phyloP scores from a whole-genome alignment of 2,797 vertebrate species.

The Centroberyx gerrardi region DNA sequence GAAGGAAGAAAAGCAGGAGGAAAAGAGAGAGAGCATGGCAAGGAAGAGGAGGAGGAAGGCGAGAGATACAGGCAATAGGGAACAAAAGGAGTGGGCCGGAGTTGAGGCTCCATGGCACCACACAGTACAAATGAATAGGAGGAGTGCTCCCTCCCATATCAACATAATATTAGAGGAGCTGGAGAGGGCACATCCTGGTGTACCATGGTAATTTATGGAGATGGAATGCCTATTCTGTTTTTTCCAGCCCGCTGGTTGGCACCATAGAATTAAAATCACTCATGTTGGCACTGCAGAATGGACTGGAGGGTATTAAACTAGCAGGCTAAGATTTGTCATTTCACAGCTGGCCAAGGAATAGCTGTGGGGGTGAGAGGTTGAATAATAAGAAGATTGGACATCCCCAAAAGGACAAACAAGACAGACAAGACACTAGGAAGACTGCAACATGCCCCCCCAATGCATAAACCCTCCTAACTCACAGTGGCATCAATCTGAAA shows the following conservation, averaged over 20 bases:
- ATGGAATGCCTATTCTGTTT: slow-evolving; percentile 42
- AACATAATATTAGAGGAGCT: slow-evolving; percentile 30
- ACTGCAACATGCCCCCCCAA: slow-evolving; percentile 21
- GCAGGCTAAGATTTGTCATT: slow-evolving; percentile 52
- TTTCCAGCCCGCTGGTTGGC: slow-evolving; percentile 49
- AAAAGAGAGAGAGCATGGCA: slow-evolving; percentile 33
- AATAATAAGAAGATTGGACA: slow-evolving; percentile 38
- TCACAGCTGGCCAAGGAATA: slow-evolving; percentile 42
- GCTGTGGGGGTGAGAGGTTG: slow-evolving; percentile 21
- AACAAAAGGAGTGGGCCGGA: slow-evolving; percentile 30
- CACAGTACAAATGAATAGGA: slow-evolving; percentile 24
- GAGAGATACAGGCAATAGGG: neutral
- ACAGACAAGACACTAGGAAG: slow-evolving; percentile 11
- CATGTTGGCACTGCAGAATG: slow-evolving; percentile 33
- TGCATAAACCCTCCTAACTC: slow-evolving; percentile 34
- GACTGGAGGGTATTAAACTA: slow-evolving; percentile 29
- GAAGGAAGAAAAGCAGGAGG: slow-evolving; percentile 37
- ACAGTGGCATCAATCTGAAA: slow-evolving; percentile 29
- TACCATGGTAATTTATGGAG: slow-evolving; percentile 61
- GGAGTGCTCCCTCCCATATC: slow-evolving; percentile 13
- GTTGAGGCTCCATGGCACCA: slow-evolving; percentile 27
- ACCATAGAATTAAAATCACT: slow-evolving; percentile 49
- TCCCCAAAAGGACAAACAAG: slow-evolving; percentile 22
- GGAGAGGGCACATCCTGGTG: slow-evolving; percentile 35
- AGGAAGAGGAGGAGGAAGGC: slow-evolving; percentile 23